Evolutionary conservation across 2,888 invertebrate genomes (phyloP).

Genomic region (Mongoloraphidia duomilia): DNA sequence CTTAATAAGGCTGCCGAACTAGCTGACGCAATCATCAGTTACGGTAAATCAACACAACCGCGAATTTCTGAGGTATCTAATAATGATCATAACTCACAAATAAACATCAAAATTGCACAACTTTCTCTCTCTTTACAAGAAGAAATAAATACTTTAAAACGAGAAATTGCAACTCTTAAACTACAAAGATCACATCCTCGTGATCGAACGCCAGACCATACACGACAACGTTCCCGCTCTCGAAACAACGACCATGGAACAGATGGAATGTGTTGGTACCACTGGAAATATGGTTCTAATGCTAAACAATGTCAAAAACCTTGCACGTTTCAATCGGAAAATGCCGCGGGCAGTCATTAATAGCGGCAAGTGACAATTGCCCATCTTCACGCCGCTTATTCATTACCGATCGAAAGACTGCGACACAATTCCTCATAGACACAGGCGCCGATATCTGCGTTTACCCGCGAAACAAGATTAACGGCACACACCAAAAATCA

Average conservation of each 20-base stretch:
- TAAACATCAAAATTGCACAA: too few species aligned
- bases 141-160: neutral
- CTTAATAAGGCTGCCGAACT: slow-evolving; percentile 10
- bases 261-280: slow-evolving; percentile 12
- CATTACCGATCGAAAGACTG: neutral
- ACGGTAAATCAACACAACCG: neutral
- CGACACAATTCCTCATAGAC: neutral
- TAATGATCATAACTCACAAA: too few species aligned
- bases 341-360: slow-evolving; percentile 7
- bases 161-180: too few species aligned
- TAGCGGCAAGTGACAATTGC: slow-evolving; percentile 1
- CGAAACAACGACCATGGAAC: too few species aligned
- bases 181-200: too few species aligned
- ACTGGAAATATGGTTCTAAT: slow-evolving; percentile 6
- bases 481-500: neutral
- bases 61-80: slow-evolving; percentile 6
- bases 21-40: slow-evolving; percentile 5
- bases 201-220: too few species aligned
- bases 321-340: slow-evolving; percentile 9
- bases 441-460: slow-evolving; percentile 2
- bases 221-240: too few species aligned
- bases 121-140: too few species aligned
- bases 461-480: neutral
- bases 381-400: neutral
- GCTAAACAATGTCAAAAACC: slow-evolving; percentile 8